Evolutionary conservation across 2,888 invertebrate genomes (phyloP), one percentile per base, ranked within the genome.

Genomic region (Melinaea marsaeus): DNA sequence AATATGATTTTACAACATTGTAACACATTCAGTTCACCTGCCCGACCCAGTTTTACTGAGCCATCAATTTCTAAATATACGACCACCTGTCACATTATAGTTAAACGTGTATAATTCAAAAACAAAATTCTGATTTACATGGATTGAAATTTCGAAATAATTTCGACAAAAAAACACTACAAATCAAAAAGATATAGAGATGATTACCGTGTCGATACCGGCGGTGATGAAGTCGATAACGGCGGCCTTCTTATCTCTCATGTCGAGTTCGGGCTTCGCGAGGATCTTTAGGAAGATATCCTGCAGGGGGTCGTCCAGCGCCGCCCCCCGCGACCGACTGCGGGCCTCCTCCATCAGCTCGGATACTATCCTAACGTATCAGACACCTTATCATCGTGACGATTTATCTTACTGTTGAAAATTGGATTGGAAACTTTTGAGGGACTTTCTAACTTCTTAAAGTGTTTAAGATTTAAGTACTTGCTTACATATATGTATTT

Each of bases 171-270:
- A 22, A 22, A 22, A 22, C 1, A 22, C 22, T 22, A 22, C 22
- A 22, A 22, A 22, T 22, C 22, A 22, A 35, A 45, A 55, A 60
- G 45, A 35, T 48, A 32, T 46, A 47, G 60, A 62, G 57, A 59
- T 63, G 72, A 84, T 86, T 81, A 96, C 94, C 78, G 97, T 96
- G 81, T 96, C 95, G 77, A 97, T 96, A 57, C 96, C 96, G 46
- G 96, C 96, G 6, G 96, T 95, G 73, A 97, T 94, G 75, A 97
- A 96, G 84, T 97, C 97, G 55, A 97, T 95, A 60, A 96, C 94
- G 0, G 95, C 95, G 0, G 96, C 95, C 76, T 95, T 95, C 83
- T 96, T 96, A 77, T 97, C 97, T 58, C 94, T 90, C 75, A 94
- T 93, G 75, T 96, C 96, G 55, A 96, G 86, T 65, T 92, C 92